Conservation (phyloP, 2,888 invertebrate species). For the Lasioglossum villosulum region DNA sequence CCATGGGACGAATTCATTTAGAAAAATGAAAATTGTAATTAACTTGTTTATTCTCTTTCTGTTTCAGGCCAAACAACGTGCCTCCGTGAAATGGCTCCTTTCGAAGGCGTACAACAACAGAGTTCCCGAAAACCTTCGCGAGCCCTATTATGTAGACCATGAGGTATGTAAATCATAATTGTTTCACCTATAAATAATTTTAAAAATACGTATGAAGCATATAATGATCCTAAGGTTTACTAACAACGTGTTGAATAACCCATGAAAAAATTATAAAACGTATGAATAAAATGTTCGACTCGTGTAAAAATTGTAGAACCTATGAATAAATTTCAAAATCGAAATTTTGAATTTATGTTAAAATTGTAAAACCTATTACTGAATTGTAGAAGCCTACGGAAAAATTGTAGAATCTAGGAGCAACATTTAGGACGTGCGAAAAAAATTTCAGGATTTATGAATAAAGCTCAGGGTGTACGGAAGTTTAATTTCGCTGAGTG, state of each 20-base stretch:
- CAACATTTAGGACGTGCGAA: not conserved
- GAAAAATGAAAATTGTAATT: not conserved
- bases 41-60: slow-evolving; percentile 24
- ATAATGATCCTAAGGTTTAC: not conserved
- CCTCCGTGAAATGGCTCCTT: slow-evolving; percentile 98
- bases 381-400: too few relatives aligned
- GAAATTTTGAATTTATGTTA: too few relatives aligned
- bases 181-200: not conserved
- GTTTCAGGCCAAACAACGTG: slow-evolving; percentile 97
- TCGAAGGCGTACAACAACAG: slow-evolving; percentile 98
- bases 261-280: not conserved
- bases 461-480: not conserved
- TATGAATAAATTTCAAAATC: too few relatives aligned
- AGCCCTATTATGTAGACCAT: slow-evolving; percentile 97
- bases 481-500: slow-evolving; percentile 26
- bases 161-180: slow-evolving; percentile 87
- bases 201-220: not conserved
- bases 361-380: too few relatives aligned
- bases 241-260: not conserved
- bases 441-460: not conserved
- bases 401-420: not conserved
- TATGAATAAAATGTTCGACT: too few relatives aligned
- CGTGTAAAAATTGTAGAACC: too few relatives aligned
- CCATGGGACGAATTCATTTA: not conserved
- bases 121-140: slow-evolving; percentile 95